Conservation (phyloP, 2,888 invertebrate species). For the Ochropleura leucogaster region DNA sequence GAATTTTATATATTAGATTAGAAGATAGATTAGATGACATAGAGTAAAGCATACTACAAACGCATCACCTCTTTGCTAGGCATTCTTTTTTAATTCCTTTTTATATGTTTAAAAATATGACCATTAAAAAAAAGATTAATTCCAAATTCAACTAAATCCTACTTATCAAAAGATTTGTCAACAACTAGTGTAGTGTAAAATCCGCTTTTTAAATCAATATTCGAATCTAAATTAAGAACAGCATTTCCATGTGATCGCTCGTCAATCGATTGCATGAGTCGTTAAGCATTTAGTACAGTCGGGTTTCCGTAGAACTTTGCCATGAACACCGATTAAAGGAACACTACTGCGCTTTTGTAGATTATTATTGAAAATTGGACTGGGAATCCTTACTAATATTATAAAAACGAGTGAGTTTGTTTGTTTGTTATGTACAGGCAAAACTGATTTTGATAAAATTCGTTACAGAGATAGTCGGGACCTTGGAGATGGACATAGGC, state of each 20-base stretch:
- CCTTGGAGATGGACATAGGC: too few relatives aligned
- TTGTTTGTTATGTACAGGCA: too few relatives aligned
- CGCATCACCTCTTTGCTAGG: too few relatives aligned
- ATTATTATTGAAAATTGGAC: background rate
- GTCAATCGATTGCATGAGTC: slow-evolving; percentile 37
- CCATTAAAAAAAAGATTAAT: background rate
- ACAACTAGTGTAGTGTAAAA: slow-evolving; percentile 16
- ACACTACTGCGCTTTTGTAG: background rate
- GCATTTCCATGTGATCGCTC: slow-evolving; percentile 41
- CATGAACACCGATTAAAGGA: background rate
- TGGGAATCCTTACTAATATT: background rate
- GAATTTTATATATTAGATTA: too few relatives aligned
- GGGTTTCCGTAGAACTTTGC: background rate
- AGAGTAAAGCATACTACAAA: too few relatives aligned
- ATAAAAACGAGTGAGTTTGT: too few relatives aligned
- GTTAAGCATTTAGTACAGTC: slow-evolving; percentile 24
- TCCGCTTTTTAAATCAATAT: slow-evolving; percentile 24
- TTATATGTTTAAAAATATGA: too few relatives aligned
- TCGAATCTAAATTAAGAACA: slow-evolving; percentile 29
- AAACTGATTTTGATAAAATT: too few relatives aligned
- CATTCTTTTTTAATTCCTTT: too few relatives aligned
- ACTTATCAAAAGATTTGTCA: slow-evolving; percentile 4
- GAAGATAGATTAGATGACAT: too few relatives aligned
- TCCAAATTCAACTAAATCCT: background rate
- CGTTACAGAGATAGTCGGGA: too few relatives aligned